Percentiles rank a stretch among this genome's conserved stretches.
These are phyloP conservation scores for Poeciliopsis infans DNA, from an alignment of 2,797 vertebrate species.

Conservation along the genomic window DNA sequence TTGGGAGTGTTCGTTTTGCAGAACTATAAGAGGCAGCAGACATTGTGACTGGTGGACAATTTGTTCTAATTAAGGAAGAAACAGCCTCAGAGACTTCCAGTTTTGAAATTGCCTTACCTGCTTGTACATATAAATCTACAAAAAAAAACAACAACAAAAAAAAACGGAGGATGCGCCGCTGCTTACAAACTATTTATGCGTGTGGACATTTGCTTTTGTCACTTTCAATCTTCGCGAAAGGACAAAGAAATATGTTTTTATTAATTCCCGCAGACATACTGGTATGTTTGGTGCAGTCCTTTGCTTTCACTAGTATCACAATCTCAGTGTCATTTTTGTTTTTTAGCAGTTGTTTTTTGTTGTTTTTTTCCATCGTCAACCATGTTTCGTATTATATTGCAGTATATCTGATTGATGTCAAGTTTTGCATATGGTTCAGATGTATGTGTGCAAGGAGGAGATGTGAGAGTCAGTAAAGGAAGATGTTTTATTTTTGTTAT, in stretches of 20 bases:
- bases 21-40: conserved; percentile 48
- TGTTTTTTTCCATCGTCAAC: conserved; percentile 48
- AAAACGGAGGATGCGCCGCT: conserved; percentile 53
- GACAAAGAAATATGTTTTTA: conserved; percentile 45
- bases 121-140: conserved; percentile 65
- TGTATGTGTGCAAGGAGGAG: conserved; percentile 77
- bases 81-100: conserved; percentile 31
- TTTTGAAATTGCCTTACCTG: conserved; percentile 47
- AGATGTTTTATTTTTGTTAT: conserved; percentile 98
- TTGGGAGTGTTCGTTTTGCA: conserved; percentile 31
- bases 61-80: conserved; percentile 40
- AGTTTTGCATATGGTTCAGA: conserved; percentile 85
- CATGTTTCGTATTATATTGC: conserved; percentile 82
- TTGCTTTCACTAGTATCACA: conserved; percentile 64
- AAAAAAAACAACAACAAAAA: conserved; percentile 34
- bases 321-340: conserved; percentile 65
- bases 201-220: conserved; percentile 70
- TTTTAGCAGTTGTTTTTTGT: conserved; percentile 33
- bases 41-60: conserved; percentile 45
- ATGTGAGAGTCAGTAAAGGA: conserved; percentile 82
- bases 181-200: conserved; percentile 83
- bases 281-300: conserved; percentile 52
- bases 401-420: conserved; percentile 84
- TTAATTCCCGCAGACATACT: conserved; percentile 49
- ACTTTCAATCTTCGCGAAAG: conserved; percentile 57